Percentiles rank a stretch among this genome's conserved stretches.
These are phyloP conservation scores for Ips typographus DNA, from an alignment of 1,140 invertebrate genomes.

Conservation along the genomic window DNA sequence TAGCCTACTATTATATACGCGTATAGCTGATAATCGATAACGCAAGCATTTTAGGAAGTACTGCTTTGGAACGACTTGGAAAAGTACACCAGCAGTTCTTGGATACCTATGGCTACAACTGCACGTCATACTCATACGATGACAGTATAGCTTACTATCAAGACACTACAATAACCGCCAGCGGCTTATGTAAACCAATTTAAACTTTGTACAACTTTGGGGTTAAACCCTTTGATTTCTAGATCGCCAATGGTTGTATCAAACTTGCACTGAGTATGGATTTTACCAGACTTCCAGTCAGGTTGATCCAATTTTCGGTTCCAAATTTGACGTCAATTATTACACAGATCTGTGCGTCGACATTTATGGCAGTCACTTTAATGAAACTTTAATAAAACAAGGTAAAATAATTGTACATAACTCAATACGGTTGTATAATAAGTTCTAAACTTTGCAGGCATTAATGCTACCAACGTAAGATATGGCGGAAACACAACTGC, in stretches of 20 bases:
- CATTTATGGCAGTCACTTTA: constrained; percentile 58
- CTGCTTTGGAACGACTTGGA: not conserved
- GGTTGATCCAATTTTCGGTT: constrained; percentile 64
- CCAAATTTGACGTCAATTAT: constrained; percentile 60
- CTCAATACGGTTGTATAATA: not conserved
- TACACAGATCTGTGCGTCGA: constrained; percentile 68
- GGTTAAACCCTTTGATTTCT: constrained; percentile 9
- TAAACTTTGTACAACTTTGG: not conserved
- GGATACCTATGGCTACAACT: not conserved
- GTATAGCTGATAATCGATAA: too few relatives aligned
- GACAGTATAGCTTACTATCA: not conserved
- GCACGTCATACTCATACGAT: constrained; percentile 17
- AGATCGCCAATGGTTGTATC: constrained; percentile 75
- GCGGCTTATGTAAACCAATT: constrained; percentile 17
- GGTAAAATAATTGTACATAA: constrained; percentile 6
- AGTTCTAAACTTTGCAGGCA: constrained; percentile 50
- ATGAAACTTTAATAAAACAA: constrained; percentile 3
- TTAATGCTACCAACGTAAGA: constrained; percentile 60
- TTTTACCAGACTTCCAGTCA: constrained; percentile 75
- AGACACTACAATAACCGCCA: constrained; percentile 13
- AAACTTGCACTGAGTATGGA: constrained; percentile 83
- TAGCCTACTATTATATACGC: too few relatives aligned
- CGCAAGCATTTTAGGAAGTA: not conserved
- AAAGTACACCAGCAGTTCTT: not conserved
- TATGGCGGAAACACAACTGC: constrained; percentile 61